Evolutionary conservation across 2,113 vertebrate species (phyloP).

Genomic region (Microtus oregoni): DNA sequence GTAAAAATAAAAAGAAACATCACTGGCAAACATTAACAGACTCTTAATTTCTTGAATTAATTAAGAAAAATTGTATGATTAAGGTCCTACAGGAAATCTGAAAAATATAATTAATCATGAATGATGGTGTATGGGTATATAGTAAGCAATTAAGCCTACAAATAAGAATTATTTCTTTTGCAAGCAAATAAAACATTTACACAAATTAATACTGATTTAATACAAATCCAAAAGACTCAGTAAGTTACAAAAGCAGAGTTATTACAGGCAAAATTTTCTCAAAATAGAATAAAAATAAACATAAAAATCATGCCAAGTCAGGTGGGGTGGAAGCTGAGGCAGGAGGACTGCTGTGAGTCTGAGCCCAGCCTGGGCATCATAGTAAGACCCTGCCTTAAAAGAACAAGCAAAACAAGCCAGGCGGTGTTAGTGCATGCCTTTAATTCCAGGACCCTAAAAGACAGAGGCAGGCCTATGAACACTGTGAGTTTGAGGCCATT

Average conservation of each 20-base stretch:
- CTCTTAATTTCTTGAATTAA: conserved; percentile 62
- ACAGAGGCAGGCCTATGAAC: not conserved
- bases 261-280: conserved; percentile 8
- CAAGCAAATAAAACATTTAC: conserved; percentile 39
- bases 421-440: too few relatives aligned
- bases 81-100: not conserved
- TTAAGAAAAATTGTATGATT: conserved; percentile 41
- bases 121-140: not conserved
- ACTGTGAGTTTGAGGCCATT: not conserved
- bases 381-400: too few relatives aligned
- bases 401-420: too few relatives aligned
- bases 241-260: conserved; percentile 44
- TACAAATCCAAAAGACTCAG: conserved; percentile 38
- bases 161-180: conserved; percentile 34
- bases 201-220: conserved; percentile 20
- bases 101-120: conserved; percentile 49
- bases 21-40: conserved; percentile 25
- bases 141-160: conserved; percentile 50
- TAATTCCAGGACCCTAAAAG: too few relatives aligned
- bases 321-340: not conserved
- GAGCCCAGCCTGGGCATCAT: not conserved
- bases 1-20: conserved; percentile 55
- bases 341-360: not conserved
- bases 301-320: not conserved
- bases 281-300: conserved; percentile 38